These are phyloP conservation scores for Ovis aries DNA, from an alignment of 2,113 vertebrate genomes.

Conservation along the genomic window DNA sequence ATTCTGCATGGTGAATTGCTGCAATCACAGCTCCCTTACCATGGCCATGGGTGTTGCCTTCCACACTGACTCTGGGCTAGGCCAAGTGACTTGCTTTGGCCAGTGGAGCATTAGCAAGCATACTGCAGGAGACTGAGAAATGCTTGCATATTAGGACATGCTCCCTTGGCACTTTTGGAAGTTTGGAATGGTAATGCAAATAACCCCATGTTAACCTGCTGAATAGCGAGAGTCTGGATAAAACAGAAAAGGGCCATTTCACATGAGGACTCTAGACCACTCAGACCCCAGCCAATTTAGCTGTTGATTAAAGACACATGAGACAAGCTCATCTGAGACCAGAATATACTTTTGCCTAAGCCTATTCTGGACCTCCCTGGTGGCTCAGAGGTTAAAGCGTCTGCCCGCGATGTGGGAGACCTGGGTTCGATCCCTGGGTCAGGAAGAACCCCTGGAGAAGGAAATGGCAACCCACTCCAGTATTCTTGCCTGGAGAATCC, in stretches of 20 bases:
- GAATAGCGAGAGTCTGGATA: background rate
- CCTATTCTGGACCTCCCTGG: background rate
- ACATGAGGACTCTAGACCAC: background rate
- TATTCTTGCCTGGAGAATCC: too few species aligned
- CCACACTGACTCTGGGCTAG: background rate
- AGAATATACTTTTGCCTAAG: background rate
- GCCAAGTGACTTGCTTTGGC: background rate
- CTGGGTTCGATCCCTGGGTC: too few species aligned
- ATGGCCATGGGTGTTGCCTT: background rate
- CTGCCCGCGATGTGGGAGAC: too few species aligned
- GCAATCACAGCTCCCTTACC: background rate
- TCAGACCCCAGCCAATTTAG: background rate
- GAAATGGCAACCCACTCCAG: too few species aligned
- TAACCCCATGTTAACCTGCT: background rate
- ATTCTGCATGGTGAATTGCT: background rate
- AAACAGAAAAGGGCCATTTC: background rate
- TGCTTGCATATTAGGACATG: background rate
- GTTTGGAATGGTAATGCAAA: background rate
- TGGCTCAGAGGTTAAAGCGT: too few species aligned
- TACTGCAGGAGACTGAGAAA: background rate
- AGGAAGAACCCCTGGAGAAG: too few species aligned
- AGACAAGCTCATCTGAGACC: background rate
- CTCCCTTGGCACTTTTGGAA: background rate
- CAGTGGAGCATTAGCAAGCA: background rate
- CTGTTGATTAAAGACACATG: background rate